Conservation (phyloP, 2,797 vertebrate genomes). For the Mormyrus hasselquistii region DNA sequence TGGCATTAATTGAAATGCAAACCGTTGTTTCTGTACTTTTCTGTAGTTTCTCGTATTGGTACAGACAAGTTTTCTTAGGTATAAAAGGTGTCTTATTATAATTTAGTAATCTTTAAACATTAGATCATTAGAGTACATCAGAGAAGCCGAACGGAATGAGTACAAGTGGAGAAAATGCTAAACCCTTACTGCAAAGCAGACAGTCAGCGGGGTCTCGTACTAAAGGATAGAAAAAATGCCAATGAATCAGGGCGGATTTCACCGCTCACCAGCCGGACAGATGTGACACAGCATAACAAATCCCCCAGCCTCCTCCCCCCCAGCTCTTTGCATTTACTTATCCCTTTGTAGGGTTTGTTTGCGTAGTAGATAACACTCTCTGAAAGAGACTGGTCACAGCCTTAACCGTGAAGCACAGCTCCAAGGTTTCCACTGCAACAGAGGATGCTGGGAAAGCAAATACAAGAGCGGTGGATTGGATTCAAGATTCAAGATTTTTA, state of each 20-base stretch:
- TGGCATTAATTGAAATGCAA: neutral
- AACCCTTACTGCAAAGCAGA: neutral
- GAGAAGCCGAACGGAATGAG: neutral
- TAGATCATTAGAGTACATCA: neutral
- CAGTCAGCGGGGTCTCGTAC: neutral
- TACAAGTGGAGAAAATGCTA: neutral
- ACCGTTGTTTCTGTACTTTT: neutral
- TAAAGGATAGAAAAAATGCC: neutral
- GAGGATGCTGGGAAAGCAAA: neutral
- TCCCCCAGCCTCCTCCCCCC: neutral
- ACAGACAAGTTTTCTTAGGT: neutral
- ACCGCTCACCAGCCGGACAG: neutral
- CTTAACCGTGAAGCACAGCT: neutral
- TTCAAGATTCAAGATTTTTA: neutral
- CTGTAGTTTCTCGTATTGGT: neutral
- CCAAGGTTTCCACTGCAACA: neutral
- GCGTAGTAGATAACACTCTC: constrained; percentile 13
- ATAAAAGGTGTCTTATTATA: neutral
- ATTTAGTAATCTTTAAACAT: neutral
- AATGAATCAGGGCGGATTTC: neutral
- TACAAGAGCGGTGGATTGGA: neutral
- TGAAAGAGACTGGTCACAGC: neutral
- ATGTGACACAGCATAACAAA: neutral
- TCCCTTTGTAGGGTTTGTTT: neutral
- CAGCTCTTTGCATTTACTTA: neutral